Conservation (phyloP, 2,113 vertebrate genomes). For the Malurus melanocephalus region DNA sequence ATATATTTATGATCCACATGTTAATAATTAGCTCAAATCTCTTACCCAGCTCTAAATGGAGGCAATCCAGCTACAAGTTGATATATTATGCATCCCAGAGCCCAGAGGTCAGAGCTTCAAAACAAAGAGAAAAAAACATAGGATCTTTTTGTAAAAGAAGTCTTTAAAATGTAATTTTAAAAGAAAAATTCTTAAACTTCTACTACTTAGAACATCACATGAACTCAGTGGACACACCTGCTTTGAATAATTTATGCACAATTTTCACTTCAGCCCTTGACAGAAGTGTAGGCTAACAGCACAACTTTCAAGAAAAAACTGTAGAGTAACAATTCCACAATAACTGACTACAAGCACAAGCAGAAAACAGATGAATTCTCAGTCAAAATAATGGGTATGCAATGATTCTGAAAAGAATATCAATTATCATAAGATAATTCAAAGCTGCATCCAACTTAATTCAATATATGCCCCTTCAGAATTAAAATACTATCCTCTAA, state of each 20-base stretch:
- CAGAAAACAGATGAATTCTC: neutral
- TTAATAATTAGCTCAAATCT: neutral
- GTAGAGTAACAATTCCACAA: neutral
- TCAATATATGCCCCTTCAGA: neutral
- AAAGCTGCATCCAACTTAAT: neutral
- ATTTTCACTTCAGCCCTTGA: neutral
- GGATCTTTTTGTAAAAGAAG: neutral
- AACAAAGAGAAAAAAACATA: neutral
- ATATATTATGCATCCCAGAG: slow-evolving; percentile 97
- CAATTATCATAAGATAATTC: neutral
- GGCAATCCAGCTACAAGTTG: slow-evolving; percentile 97
- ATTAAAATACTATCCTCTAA: neutral
- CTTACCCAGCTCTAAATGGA: slow-evolving; percentile 97
- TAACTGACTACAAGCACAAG: neutral
- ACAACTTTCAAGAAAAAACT: neutral
- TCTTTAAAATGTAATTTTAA: neutral
- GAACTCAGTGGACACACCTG: neutral
- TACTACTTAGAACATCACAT: neutral
- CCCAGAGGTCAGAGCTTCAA: slow-evolving; percentile 93
- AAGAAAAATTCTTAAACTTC: neutral
- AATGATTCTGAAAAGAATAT: neutral
- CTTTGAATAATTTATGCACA: neutral
- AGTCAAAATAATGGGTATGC: neutral
- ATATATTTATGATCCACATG: neutral
- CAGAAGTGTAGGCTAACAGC: neutral